A percentile compares a stretch with the other conserved stretches of the same genome.
Conservation (phyloP, 2,113 vertebrate genomes). For the Corythornis madagascariensis region DNA sequence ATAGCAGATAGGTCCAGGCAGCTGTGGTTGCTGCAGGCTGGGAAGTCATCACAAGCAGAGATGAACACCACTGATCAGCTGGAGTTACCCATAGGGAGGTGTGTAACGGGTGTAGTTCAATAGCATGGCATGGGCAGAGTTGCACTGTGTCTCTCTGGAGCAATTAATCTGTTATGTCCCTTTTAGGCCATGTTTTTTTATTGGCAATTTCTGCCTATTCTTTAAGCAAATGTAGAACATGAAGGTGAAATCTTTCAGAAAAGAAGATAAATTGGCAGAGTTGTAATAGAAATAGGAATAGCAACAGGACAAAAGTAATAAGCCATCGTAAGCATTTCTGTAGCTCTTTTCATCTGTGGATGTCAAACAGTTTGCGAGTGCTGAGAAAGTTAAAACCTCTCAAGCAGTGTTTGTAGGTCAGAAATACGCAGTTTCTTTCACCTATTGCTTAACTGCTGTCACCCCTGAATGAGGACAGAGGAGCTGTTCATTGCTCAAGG, state of each 20-base stretch:
- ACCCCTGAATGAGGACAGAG: constrained; percentile 18
- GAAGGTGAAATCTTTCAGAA: constrained; percentile 1
- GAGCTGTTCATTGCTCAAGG: constrained; percentile 33
- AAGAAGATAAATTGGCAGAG: background rate
- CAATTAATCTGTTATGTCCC: background rate
- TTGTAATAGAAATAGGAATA: background rate
- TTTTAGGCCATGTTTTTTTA: background rate
- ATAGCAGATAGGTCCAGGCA: background rate
- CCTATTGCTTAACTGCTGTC: constrained; percentile 22
- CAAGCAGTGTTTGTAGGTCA: background rate
- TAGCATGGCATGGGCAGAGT: fast-evolving
- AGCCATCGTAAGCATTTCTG: background rate
- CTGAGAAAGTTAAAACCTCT: background rate
- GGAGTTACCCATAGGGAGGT: background rate
- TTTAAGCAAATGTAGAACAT: background rate
- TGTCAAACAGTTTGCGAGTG: background rate
- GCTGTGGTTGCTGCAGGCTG: background rate
- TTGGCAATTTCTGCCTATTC: background rate
- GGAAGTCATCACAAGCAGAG: background rate
- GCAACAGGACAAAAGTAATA: background rate
- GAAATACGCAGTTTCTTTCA: background rate
- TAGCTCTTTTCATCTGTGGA: background rate
- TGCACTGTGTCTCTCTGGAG: background rate
- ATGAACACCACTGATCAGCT: background rate
- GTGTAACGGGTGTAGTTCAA: background rate